phyloP scores from a whole-genome alignment of 2,113 vertebrate species.

The Lota lota region DNA sequence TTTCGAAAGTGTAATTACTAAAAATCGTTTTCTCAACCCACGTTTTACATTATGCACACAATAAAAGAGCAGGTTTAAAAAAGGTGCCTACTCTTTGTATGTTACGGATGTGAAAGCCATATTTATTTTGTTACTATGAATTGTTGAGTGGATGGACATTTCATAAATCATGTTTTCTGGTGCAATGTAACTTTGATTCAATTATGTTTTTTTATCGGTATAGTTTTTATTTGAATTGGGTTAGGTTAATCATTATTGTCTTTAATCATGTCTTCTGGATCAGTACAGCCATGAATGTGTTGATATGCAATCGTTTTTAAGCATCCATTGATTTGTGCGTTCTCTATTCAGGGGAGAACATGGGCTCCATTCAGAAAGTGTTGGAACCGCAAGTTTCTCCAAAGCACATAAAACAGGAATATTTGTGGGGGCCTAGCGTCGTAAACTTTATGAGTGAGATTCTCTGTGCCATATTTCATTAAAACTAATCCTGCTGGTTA shows the following conservation, averaged over 20 bases:
- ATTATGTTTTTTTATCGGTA: no score
- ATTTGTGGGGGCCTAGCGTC: slow-evolving; percentile 59
- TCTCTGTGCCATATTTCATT: slow-evolving; percentile 64
- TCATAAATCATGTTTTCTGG: no score
- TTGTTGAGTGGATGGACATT: no score
- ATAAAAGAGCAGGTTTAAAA: no score
- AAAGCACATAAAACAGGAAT: slow-evolving; percentile 54
- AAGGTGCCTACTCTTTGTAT: background rate
- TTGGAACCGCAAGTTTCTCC: slow-evolving; percentile 50
- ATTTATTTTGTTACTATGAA: no score
- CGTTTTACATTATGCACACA: no score
- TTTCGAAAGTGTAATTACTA: no score
- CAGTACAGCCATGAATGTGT: background rate
- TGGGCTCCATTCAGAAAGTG: slow-evolving; percentile 58
- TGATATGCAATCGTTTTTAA: background rate
- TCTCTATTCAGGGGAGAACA: slow-evolving; percentile 61
- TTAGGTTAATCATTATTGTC: no score
- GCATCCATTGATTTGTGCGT: slow-evolving; percentile 51
- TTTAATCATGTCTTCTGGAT: slow-evolving; percentile 55
- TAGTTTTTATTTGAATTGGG: no score
- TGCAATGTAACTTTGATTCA: no score
- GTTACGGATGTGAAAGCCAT: no score
- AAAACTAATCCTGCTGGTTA: slow-evolving; percentile 57
- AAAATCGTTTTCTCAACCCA: no score
- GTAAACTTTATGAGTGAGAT: slow-evolving; percentile 69